phyloP scores from a whole-genome alignment of 2,797 vertebrate species.

The Sebastes hubbsi region DNA sequence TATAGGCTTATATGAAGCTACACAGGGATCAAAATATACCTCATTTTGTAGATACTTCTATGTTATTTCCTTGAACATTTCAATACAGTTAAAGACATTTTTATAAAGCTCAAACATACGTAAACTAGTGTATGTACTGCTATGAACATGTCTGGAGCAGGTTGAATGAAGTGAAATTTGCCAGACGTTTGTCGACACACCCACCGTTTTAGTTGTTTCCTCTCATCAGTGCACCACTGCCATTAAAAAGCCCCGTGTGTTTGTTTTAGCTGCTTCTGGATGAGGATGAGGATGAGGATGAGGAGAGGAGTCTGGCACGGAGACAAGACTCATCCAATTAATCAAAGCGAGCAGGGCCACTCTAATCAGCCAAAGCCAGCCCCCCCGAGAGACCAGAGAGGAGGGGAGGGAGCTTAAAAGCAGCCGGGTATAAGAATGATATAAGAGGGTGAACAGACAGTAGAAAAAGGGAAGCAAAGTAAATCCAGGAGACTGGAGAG shows the following conservation, averaged over 20 bases:
- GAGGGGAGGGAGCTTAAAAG: slow-evolving; percentile 32
- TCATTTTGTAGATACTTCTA: background rate
- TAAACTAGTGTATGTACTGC: background rate
- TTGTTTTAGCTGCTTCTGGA: slow-evolving; percentile 35
- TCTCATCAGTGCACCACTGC: slow-evolving; percentile 10
- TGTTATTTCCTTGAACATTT: background rate
- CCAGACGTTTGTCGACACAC: slow-evolving; percentile 15
- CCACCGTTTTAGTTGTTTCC: slow-evolving; percentile 19
- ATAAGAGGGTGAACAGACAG: slow-evolving; percentile 13
- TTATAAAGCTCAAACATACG: rapidly evolving
- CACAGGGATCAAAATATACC: background rate
- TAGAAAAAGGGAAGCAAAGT: background rate
- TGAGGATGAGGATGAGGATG: background rate
- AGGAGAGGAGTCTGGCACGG: slow-evolving; percentile 25
- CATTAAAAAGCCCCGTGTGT: slow-evolving; percentile 34
- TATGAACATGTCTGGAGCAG: background rate
- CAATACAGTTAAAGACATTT: background rate
- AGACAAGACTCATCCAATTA: slow-evolving; percentile 70
- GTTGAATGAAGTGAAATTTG: background rate
- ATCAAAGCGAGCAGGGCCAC: slow-evolving; percentile 66
- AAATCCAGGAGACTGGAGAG: background rate
- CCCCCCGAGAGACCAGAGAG: slow-evolving; percentile 19
- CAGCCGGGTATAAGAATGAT: slow-evolving; percentile 21
- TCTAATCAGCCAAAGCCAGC: slow-evolving; percentile 70
- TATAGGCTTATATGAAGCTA: background rate